A percentile compares a stretch with the other conserved stretches of the same genome.
Evolutionary conservation across 2,888 invertebrate species (phyloP).

Genomic region (Pimpla rufipes): DNA sequence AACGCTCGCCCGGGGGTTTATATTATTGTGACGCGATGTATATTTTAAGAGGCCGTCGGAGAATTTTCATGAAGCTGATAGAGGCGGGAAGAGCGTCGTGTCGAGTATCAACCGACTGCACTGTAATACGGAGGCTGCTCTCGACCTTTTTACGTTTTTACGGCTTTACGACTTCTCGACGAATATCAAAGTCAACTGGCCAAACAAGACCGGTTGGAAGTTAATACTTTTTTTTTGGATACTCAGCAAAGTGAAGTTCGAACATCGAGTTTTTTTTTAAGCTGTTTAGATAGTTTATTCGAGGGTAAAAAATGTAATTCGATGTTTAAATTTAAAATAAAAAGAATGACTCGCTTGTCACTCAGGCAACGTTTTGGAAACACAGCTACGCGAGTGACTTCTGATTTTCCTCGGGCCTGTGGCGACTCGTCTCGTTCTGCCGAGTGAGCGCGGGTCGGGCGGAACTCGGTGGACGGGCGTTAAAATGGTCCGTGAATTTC

Average conservation of each 20-base stretch:
- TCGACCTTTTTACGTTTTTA: conserved; percentile 20
- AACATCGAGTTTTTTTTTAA: not conserved
- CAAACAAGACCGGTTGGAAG: not conserved
- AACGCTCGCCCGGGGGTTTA: conserved; percentile 71
- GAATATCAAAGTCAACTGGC: not conserved
- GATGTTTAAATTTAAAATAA: not conserved
- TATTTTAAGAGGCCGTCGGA: conserved; percentile 79
- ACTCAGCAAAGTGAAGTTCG: too few species aligned
- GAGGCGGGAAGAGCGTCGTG: conserved; percentile 23
- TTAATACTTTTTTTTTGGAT: not conserved
- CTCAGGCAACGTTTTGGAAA: not conserved
- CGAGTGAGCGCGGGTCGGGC: conserved; percentile 23
- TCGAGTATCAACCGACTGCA: conserved; percentile 40
- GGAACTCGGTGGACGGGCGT: conserved; percentile 52
- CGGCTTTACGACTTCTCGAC: not conserved
- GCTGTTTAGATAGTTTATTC: too few species aligned
- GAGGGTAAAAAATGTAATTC: too few species aligned
- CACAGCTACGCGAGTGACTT: not conserved
- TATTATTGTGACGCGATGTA: conserved; percentile 79
- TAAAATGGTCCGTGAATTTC: conserved; percentile 71
- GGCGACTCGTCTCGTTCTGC: conserved; percentile 16
- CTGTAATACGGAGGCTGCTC: not conserved
- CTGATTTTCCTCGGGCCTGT: conserved; percentile 4
- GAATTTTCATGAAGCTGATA: conserved; percentile 82
- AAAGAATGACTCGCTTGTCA: not conserved